Percentiles rank a stretch among this genome's conserved stretches.
phyloP scores from a whole-genome alignment of 1,140 invertebrate species.

The Neelides sp. region DNA sequence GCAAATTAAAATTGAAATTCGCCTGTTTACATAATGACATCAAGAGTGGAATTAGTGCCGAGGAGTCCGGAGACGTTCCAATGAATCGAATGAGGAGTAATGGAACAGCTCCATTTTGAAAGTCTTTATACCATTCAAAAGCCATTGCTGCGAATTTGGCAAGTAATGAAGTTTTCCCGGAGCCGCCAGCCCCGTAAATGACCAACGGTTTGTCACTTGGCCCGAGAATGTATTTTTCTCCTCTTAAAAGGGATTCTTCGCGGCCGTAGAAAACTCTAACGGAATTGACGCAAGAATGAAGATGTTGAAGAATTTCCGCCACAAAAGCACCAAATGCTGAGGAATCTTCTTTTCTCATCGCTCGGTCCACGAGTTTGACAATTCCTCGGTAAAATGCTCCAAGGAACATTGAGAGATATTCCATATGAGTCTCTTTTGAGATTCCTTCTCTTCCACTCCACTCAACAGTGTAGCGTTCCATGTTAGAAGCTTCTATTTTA shows the following conservation, averaged over 20 bases:
- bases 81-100: conserved; percentile 83
- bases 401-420: conserved; percentile 91
- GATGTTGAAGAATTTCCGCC: conserved; percentile 89
- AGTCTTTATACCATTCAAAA: conserved; percentile 22
- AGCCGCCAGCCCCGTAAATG: conserved; percentile 90
- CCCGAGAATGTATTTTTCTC: conserved; percentile 75
- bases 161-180: conserved; percentile 90
- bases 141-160: conserved; percentile 63
- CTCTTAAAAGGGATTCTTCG: conserved; percentile 68
- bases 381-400: conserved; percentile 90
- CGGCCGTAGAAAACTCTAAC: conserved; percentile 90
- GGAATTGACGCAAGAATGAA: conserved; percentile 93
- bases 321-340: conserved; percentile 86
- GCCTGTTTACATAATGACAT: conserved; percentile 95
- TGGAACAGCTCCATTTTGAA: conserved; percentile 45
- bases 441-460: conserved; percentile 93
- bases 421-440: conserved; percentile 78
- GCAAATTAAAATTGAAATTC: conserved; percentile 83
- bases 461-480: conserved; percentile 87
- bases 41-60: conserved; percentile 80
- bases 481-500: conserved; percentile 76
- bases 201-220: conserved; percentile 69
- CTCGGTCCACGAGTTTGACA: conserved; percentile 77
- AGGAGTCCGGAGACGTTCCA: conserved; percentile 92
- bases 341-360: conserved; percentile 89